Evolutionary conservation across 2,113 vertebrate species (phyloP).

Genomic region (Choloepus hoffmanni): DNA sequence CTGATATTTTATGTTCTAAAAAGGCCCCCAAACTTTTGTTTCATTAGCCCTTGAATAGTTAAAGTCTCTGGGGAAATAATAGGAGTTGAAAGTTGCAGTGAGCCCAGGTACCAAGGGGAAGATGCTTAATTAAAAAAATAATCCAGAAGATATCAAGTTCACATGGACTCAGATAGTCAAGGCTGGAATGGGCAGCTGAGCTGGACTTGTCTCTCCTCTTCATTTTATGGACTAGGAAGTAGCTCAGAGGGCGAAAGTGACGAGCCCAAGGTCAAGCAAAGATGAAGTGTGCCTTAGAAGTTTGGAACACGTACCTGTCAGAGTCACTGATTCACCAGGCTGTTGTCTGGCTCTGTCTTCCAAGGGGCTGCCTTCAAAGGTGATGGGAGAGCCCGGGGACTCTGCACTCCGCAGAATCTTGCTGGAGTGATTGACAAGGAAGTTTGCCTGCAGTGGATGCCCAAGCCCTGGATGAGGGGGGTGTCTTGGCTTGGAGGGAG

Average conservation of each 20-base stretch:
- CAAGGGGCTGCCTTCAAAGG: background rate
- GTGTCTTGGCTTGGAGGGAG: background rate
- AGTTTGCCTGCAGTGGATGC: too few relatives aligned
- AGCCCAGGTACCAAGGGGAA: rapidly evolving
- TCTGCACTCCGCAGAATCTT: background rate
- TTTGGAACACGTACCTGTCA: background rate
- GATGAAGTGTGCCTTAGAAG: background rate
- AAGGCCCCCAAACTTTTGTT: constrained; percentile 82
- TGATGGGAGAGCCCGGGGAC: background rate
- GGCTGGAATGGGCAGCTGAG: background rate
- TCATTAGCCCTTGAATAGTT: constrained; percentile 80
- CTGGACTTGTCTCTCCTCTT: rapidly evolving
- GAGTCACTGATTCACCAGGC: too few relatives aligned
- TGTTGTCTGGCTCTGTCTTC: background rate
- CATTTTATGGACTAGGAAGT: background rate
- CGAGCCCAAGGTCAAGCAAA: constrained; percentile 14
- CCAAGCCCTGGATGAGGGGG: too few relatives aligned
- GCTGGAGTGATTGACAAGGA: background rate
- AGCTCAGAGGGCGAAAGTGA: background rate
- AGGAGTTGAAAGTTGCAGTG: background rate
- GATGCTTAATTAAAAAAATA: background rate
- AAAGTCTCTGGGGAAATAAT: constrained; percentile 47
- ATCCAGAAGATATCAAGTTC: background rate
- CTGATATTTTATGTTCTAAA: constrained; percentile 87
- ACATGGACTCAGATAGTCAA: background rate